Conservation (phyloP, 1,140 invertebrate species). For the Drosophila tani region DNA sequence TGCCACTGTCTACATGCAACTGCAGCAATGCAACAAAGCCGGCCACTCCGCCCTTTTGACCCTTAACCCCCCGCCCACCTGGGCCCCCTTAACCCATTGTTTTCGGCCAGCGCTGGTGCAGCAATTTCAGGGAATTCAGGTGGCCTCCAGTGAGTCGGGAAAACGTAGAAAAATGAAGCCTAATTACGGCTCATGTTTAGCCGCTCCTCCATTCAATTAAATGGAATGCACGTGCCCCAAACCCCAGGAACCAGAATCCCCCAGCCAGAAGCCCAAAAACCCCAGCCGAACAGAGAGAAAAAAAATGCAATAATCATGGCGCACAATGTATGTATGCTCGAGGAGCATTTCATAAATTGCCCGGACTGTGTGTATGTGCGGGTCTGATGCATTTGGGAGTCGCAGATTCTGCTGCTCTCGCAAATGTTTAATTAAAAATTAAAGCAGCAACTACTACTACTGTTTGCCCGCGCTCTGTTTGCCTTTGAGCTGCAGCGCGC, state of each 20-base stretch:
- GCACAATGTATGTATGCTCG: slow-evolving; percentile 38
- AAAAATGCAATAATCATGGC: slow-evolving; percentile 54
- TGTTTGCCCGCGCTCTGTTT: slow-evolving; percentile 51
- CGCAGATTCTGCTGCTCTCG: slow-evolving; percentile 46
- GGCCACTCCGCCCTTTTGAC: slow-evolving; percentile 11
- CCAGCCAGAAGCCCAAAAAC: neutral
- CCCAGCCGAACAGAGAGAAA: slow-evolving; percentile 14
- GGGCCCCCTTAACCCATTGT: slow-evolving; percentile 35
- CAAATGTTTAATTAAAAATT: slow-evolving; percentile 78
- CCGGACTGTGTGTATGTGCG: neutral
- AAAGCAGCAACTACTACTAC: slow-evolving; percentile 56
- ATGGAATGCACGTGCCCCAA: slow-evolving; percentile 64
- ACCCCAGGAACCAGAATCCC: slow-evolving; percentile 38
- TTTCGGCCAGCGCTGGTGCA: slow-evolving; percentile 24
- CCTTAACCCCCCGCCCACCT: slow-evolving; percentile 1
- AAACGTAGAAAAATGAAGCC: slow-evolving; percentile 55
- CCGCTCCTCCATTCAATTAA: slow-evolving; percentile 71
- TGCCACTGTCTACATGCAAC: slow-evolving; percentile 68
- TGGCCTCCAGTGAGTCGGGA: slow-evolving; percentile 44
- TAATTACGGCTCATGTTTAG: slow-evolving; percentile 62
- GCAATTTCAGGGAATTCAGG: slow-evolving; percentile 44
- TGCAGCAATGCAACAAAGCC: slow-evolving; percentile 48
- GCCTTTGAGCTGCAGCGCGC: slow-evolving; percentile 34
- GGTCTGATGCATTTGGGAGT: slow-evolving; percentile 41
- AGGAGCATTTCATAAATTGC: slow-evolving; percentile 60